phyloP scores from a whole-genome alignment of 1,140 invertebrate species.

The Armadillidium nasatum region DNA sequence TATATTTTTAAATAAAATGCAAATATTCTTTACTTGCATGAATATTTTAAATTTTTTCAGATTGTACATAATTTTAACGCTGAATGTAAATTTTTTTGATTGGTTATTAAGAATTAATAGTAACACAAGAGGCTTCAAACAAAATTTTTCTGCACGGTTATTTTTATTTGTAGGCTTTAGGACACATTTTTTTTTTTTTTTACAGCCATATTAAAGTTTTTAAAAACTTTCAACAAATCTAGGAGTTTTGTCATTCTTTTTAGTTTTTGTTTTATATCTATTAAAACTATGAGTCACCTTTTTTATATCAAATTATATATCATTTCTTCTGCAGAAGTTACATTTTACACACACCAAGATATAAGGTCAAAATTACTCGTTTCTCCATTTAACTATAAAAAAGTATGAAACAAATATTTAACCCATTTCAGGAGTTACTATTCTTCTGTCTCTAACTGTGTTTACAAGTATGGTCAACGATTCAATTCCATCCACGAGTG shows the following conservation, averaged over 20 bases:
- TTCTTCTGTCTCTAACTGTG: constrained; percentile 78
- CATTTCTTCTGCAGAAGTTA: not conserved
- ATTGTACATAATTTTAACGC: not conserved
- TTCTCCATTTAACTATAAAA: not conserved
- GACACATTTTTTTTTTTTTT: not conserved
- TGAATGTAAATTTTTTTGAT: not conserved
- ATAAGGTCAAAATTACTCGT: constrained; percentile 2
- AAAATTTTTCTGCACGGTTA: not conserved
- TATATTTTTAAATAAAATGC: not conserved
- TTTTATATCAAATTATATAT: not conserved
- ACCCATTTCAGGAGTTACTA: constrained; percentile 65
- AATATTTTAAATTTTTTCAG: not conserved
- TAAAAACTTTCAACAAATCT: not conserved
- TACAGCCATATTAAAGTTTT: not conserved
- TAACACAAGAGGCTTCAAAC: not conserved
- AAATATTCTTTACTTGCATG: constrained; percentile 3
- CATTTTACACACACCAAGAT: not conserved
- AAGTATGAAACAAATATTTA: constrained; percentile 11
- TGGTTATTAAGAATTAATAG: not conserved
- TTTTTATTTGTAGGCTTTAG: too few relatives aligned
- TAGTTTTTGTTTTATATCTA: not conserved
- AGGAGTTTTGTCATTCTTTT: constrained; percentile 1
- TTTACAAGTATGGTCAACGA: constrained; percentile 77
- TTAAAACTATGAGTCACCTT: not conserved
- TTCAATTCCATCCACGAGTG: constrained; percentile 74